A percentile compares a stretch with the other conserved stretches of the same genome.
phyloP scores from a whole-genome alignment of 2,888 invertebrate genomes.

The Sepioteuthis lessoniana region DNA sequence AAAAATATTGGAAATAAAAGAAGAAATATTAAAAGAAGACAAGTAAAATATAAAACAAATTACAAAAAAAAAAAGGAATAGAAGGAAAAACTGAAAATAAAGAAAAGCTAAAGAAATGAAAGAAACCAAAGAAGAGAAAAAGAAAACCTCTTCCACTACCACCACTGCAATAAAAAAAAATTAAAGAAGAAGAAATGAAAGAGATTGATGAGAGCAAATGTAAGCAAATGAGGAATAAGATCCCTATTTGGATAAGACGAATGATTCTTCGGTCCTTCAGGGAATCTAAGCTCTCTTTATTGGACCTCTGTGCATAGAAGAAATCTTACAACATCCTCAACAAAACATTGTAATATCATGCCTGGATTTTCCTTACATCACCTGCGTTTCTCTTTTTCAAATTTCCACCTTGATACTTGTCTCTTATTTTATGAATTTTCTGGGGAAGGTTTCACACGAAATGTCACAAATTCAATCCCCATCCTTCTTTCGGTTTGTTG shows the following conservation, averaged over 20 bases:
- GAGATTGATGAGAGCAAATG: background rate
- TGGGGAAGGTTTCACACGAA: background rate
- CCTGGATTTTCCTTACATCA: background rate
- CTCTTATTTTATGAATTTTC: background rate
- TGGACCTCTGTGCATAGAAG: constrained; percentile 25
- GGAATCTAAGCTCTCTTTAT: constrained; percentile 10
- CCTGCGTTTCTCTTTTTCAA: constrained; percentile 7
- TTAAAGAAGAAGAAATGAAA: background rate
- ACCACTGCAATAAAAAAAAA: background rate
- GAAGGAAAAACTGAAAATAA: too few species aligned
- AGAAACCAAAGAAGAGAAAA: too few species aligned
- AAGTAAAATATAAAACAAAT: too few species aligned
- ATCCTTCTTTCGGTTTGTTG: background rate
- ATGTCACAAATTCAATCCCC: background rate
- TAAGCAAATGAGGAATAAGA: background rate
- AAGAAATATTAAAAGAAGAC: too few species aligned
- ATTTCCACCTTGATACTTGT: constrained; percentile 17
- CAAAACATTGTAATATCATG: background rate
- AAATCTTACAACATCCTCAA: background rate
- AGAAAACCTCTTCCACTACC: too few species aligned
- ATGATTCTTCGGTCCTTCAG: background rate
- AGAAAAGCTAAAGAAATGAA: too few species aligned
- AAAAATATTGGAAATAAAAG: too few species aligned
- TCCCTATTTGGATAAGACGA: background rate
- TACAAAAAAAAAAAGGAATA: too few species aligned